phyloP scores from a whole-genome alignment of 2,888 invertebrate species.

The Petrolisthes cinctipes region DNA sequence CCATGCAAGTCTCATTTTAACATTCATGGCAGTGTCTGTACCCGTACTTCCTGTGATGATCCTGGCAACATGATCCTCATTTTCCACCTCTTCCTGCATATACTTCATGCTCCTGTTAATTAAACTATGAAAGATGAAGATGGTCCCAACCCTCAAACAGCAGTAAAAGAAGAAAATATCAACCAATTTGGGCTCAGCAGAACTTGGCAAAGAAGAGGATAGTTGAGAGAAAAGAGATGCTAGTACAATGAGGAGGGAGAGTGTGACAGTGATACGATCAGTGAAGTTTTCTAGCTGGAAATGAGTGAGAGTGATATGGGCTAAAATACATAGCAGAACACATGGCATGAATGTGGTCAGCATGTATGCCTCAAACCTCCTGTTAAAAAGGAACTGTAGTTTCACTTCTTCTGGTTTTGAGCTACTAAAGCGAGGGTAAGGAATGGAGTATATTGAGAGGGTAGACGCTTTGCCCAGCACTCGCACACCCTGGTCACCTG shows the following conservation, averaged over 20 bases:
- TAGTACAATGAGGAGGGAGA: conserved; percentile 55
- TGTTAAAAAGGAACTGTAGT: conserved; percentile 23
- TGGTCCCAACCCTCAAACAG: conserved; percentile 42
- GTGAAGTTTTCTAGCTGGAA: conserved; percentile 49
- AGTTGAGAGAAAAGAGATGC: conserved; percentile 60
- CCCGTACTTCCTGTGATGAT: not conserved
- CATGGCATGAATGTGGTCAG: conserved; percentile 57
- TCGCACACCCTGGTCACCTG: not conserved
- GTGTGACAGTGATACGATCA: conserved; percentile 53
- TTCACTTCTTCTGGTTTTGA: not conserved
- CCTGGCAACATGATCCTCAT: not conserved
- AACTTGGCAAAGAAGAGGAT: conserved; percentile 46
- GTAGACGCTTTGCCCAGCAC: conserved; percentile 19
- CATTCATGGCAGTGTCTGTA: not conserved
- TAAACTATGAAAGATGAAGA: conserved; percentile 49
- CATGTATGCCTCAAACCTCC: conserved; percentile 41
- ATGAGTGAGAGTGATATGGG: conserved; percentile 41
- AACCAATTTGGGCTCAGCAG: conserved; percentile 44
- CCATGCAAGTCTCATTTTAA: conserved; percentile 37
- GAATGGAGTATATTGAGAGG: conserved; percentile 45
- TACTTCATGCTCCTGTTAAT: conserved; percentile 18
- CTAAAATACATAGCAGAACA: conserved; percentile 45
- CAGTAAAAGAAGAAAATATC: conserved; percentile 58
- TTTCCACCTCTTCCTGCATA: not conserved
- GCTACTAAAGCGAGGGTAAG: conserved; percentile 18